phyloP scores from a whole-genome alignment of 1,140 invertebrate species.

The Cherax destructor region DNA sequence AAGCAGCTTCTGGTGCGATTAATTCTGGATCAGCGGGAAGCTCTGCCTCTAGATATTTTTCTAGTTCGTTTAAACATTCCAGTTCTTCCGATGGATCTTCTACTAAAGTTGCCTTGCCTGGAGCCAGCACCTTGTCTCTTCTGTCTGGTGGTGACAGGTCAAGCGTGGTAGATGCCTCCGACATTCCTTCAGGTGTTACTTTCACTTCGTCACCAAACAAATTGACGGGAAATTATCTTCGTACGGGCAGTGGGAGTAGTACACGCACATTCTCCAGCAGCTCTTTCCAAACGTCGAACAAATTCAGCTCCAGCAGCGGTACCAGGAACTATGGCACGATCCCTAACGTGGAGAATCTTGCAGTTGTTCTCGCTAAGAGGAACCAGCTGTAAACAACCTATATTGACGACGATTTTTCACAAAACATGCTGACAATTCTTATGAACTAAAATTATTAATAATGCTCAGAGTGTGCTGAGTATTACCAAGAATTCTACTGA shows the following conservation, averaged over 20 bases:
- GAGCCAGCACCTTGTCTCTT: no score
- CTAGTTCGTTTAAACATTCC: neutral
- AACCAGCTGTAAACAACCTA: conserved; percentile 8
- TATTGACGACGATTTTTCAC: neutral
- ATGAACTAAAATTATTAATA: no score
- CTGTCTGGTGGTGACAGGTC: no score
- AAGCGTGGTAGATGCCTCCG: no score
- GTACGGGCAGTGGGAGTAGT: neutral
- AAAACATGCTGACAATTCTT: no score
- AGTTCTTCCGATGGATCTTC: neutral
- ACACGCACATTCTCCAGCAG: neutral
- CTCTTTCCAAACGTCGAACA: neutral
- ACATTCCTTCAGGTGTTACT: no score
- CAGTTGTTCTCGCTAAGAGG: conserved; percentile 24
- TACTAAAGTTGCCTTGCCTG: no score
- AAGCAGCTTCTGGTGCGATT: neutral
- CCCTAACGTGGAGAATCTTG: conserved; percentile 16
- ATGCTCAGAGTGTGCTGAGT: no score
- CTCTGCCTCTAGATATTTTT: neutral
- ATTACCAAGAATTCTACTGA: no score
- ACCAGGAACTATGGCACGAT: neutral
- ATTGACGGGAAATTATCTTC: neutral
- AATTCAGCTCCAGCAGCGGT: neutral
- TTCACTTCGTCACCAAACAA: neutral
- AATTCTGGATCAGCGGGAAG: conserved; percentile 2